phyloP scores from a whole-genome alignment of 2,797 vertebrate species.

The Hafferia zeledoni region DNA sequence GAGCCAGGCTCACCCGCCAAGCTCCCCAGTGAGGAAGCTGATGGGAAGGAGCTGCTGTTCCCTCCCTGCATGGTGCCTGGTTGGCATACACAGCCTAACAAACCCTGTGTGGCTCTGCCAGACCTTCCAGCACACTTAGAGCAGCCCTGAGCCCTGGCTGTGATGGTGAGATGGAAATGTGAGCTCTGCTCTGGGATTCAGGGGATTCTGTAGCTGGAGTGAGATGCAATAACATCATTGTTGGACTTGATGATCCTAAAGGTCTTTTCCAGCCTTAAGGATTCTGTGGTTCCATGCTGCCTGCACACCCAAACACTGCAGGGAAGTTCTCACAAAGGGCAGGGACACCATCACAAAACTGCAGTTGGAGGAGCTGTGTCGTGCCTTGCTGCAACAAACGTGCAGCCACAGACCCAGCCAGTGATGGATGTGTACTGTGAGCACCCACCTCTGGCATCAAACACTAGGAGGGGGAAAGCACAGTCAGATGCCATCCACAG shows the following conservation, averaged over 20 bases:
- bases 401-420: background rate
- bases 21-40: background rate
- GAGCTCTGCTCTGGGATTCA: background rate
- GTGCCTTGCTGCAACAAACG: background rate
- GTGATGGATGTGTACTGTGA: fast-evolving
- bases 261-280: background rate
- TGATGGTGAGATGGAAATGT: background rate
- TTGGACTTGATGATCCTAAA: background rate
- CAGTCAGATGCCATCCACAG: background rate
- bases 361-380: background rate
- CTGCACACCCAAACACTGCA: fast-evolving
- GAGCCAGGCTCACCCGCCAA: background rate
- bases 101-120: fast-evolving
- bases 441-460: background rate
- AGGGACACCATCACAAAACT: background rate
- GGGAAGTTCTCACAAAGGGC: background rate
- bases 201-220: background rate
- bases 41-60: background rate
- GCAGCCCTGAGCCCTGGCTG: background rate
- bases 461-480: background rate
- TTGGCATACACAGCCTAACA: background rate
- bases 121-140: background rate
- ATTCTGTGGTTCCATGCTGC: background rate
- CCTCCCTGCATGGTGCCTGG: background rate
- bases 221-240: background rate